phyloP scores from a whole-genome alignment of 2,113 vertebrate genomes.

The Pelodiscus sinensis region DNA sequence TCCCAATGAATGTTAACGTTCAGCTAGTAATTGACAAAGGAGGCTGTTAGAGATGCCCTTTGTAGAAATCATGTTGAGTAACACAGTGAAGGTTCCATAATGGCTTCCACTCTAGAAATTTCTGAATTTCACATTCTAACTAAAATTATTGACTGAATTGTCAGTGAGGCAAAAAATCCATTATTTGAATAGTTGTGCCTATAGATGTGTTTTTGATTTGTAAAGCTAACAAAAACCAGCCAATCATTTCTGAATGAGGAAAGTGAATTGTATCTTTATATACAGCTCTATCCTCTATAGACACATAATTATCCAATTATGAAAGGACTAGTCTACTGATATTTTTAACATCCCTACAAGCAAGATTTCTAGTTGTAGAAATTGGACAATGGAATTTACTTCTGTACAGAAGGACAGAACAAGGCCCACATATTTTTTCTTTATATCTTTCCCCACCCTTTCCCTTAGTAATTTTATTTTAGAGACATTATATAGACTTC shows the following conservation, averaged over 20 bases:
- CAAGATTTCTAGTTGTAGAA: neutral
- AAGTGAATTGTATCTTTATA: neutral
- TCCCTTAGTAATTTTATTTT: neutral
- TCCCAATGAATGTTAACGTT: neutral
- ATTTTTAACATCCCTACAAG: neutral
- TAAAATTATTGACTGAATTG: neutral
- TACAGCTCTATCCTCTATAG: neutral
- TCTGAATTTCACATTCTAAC: neutral
- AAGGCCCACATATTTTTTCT: neutral
- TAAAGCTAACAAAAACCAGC: neutral
- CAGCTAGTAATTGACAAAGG: neutral
- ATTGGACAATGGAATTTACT: neutral
- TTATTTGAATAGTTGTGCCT: neutral
- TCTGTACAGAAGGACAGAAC: neutral
- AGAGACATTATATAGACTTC: constrained; percentile 24
- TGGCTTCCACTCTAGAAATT: neutral
- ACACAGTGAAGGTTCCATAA: neutral
- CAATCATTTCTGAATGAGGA: neutral
- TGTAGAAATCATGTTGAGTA: neutral
- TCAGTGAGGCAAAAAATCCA: rapidly evolving
- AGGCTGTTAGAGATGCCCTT: neutral
- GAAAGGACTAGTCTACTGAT: neutral
- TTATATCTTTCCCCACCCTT: neutral
- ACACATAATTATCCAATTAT: neutral
- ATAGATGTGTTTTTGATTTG: neutral